Conservation (phyloP, 2,113 vertebrate genomes). For the Hucho hucho region DNA sequence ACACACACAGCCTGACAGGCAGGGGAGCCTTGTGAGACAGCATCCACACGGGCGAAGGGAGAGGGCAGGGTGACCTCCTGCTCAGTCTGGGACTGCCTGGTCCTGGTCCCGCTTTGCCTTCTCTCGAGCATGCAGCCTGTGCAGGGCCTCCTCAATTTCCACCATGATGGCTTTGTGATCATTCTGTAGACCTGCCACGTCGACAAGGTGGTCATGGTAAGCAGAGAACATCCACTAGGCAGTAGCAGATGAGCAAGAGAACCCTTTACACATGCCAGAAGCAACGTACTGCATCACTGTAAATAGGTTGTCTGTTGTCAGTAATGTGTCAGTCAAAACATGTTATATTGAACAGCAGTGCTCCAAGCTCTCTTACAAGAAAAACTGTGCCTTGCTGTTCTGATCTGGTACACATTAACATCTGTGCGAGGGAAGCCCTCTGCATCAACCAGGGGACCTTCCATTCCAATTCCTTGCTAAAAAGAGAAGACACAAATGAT, state of each 20-base stretch:
- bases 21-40: slow-evolving; percentile 83
- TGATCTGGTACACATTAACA: slow-evolving; percentile 88
- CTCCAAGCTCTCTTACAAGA: slow-evolving; percentile 76
- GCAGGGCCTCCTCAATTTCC: slow-evolving; percentile 90
- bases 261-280: background rate
- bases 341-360: background rate
- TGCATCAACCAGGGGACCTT: slow-evolving; percentile 81
- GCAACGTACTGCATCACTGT: background rate
- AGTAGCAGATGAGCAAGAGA: background rate
- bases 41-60: slow-evolving; percentile 85
- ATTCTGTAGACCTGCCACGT: slow-evolving; percentile 86
- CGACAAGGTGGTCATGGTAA: background rate
- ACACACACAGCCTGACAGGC: slow-evolving; percentile 81
- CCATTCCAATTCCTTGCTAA: slow-evolving; percentile 87
- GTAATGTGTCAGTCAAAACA: background rate
- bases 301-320: background rate
- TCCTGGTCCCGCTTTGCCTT: slow-evolving; percentile 84
- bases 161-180: slow-evolving; percentile 93
- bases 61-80: slow-evolving; percentile 49
- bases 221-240: background rate
- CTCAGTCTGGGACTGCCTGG: slow-evolving; percentile 64
- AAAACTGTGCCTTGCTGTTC: slow-evolving; percentile 87
- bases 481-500: slow-evolving; percentile 6
- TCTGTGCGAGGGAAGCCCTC: slow-evolving; percentile 89
- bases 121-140: slow-evolving; percentile 86